Percentiles rank a stretch among this genome's conserved stretches.
Evolutionary conservation across 2,797 vertebrate genomes (phyloP).

Genomic region (Sebastes kiyomatsui): DNA sequence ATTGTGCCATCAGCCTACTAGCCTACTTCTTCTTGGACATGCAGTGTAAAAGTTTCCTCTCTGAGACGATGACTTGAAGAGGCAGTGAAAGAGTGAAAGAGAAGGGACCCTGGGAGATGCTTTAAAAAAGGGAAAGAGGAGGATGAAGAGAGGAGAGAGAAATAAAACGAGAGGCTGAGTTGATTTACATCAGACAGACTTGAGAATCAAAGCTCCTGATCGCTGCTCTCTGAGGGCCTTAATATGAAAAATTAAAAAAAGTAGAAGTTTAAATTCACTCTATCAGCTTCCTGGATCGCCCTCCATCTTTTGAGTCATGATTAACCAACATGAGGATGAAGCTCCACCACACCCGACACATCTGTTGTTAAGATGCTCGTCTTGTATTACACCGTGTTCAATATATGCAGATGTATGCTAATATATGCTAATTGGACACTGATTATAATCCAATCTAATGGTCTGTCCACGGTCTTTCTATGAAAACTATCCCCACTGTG

Average conservation of each 20-base stretch:
- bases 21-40: conserved; percentile 33
- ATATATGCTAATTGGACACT: conserved; percentile 66
- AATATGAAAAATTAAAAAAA: background rate
- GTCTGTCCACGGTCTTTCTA: conserved; percentile 16
- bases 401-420: conserved; percentile 56
- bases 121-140: background rate
- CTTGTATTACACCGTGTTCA: background rate
- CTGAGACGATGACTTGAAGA: background rate
- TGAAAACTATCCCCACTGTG: conserved; percentile 37
- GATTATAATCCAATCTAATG: conserved; percentile 47
- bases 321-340: background rate
- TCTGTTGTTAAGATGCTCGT: conserved; percentile 45
- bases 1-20: conserved; percentile 27
- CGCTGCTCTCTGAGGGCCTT: background rate
- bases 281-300: background rate
- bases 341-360: conserved; percentile 23
- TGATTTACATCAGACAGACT: background rate
- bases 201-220: background rate
- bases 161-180: too few relatives aligned
- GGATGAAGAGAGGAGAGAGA: background rate
- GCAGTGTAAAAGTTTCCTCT: background rate
- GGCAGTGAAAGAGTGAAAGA: background rate
- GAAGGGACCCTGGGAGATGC: background rate
- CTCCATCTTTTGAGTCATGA: background rate
- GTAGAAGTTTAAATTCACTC: background rate